phyloP scores from a whole-genome alignment of 2,888 invertebrate species.

The Protonemura montana region DNA sequence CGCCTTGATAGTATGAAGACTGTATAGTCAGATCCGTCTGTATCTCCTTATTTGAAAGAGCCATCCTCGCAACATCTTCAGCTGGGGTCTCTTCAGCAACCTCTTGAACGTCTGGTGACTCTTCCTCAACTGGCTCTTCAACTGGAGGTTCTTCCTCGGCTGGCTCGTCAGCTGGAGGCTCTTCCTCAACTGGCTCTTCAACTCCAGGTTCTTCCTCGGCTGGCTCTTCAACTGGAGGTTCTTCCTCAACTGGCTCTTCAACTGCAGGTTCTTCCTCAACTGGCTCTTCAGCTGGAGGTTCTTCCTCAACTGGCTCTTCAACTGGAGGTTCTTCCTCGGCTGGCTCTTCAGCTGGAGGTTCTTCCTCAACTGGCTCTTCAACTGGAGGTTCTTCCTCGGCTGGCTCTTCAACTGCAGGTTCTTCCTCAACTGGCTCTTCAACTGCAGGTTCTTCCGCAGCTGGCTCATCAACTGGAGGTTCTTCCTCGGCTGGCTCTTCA shows the following conservation, averaged over 20 bases:
- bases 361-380: not conserved
- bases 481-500: slow-evolving; percentile 15
- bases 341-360: not conserved
- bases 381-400: not conserved
- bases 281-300: not conserved
- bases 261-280: not conserved
- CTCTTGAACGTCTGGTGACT: not conserved
- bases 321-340: slow-evolving; percentile 1
- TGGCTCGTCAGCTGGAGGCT: not conserved
- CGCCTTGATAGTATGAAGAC: not conserved
- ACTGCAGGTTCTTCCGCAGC: not conserved
- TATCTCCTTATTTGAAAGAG: not conserved
- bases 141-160: not conserved
- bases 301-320: not conserved
- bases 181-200: slow-evolving; percentile 7
- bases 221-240: not conserved
- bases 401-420: not conserved
- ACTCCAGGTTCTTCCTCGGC: not conserved
- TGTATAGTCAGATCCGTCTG: not conserved
- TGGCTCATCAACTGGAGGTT: not conserved
- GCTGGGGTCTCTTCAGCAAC: not conserved
- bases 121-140: not conserved
- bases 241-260: not conserved
- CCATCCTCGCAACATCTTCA: not conserved
- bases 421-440: not conserved